Evolutionary conservation across 2,888 invertebrate genomes (phyloP).

Genomic region (Caenorhabditis becei): DNA sequence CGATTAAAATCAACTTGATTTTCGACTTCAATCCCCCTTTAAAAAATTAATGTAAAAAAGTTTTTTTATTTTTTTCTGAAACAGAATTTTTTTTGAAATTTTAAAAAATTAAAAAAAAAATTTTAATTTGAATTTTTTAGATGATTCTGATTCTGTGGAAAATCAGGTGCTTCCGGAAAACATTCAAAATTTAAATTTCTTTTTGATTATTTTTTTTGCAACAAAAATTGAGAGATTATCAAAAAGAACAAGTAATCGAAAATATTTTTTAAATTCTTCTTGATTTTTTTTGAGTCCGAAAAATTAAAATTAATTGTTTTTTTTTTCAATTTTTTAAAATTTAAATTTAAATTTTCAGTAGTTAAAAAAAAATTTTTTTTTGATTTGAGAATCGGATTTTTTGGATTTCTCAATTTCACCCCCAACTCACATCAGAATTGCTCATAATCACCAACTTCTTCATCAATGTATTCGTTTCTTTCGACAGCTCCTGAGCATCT

Average conservation of each 20-base stretch:
- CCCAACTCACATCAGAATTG: conserved; percentile 70
- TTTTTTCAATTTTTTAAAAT: not conserved
- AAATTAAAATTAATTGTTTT: no score
- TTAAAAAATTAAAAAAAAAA: not conserved
- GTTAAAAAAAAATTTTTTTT: no score
- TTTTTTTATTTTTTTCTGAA: no score
- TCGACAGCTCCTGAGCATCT: conserved; percentile 73
- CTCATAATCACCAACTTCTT: conserved; percentile 73
- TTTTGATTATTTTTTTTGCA: no score
- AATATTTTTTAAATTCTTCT: not conserved
- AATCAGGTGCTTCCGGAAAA: no score
- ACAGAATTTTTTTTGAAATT: no score
- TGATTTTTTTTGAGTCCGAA: not conserved
- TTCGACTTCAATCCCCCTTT: not conserved
- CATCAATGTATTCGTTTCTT: conserved; percentile 75
- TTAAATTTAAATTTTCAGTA: no score
- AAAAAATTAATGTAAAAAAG: no score
- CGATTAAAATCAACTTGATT: no score
- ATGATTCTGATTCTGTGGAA: not conserved
- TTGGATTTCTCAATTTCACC: not conserved
- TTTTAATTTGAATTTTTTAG: conserved; percentile 7
- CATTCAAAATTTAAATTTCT: no score
- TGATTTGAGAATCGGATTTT: not conserved
- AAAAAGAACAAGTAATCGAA: no score
- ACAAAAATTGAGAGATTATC: no score